phyloP scores from a whole-genome alignment of 2,888 invertebrate genomes.

The Ophioninae sp. region DNA sequence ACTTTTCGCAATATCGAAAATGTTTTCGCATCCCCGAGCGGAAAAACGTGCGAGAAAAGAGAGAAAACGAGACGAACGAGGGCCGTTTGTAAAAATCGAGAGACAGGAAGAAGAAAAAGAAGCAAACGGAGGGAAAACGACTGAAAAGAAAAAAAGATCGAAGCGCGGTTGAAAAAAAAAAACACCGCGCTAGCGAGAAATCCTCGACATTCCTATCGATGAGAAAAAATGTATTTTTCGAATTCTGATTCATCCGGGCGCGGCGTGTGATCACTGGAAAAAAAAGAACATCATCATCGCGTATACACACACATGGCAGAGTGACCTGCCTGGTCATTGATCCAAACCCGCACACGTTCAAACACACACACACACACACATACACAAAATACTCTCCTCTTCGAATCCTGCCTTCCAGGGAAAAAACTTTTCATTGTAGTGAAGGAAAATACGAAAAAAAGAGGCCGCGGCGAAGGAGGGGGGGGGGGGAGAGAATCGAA shows the following conservation, averaged over 20 bases:
- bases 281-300: slow-evolving; percentile 40
- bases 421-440: slow-evolving; percentile 69
- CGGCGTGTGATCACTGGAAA: slow-evolving; percentile 47
- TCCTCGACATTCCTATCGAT: slow-evolving; percentile 76
- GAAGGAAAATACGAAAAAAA: slow-evolving; percentile 38
- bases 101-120: slow-evolving; percentile 50
- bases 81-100: neutral
- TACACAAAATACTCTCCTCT: slow-evolving; percentile 63
- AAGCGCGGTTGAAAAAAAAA: slow-evolving; percentile 50
- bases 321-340: slow-evolving; percentile 60
- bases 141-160: slow-evolving; percentile 36
- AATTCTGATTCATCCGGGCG: slow-evolving; percentile 61
- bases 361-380: slow-evolving; percentile 4
- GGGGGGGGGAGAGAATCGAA: slow-evolving; percentile 62
- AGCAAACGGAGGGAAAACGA: slow-evolving; percentile 50
- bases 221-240: slow-evolving; percentile 63
- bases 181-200: slow-evolving; percentile 66
- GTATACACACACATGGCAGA: slow-evolving; percentile 39
- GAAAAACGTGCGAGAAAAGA: slow-evolving; percentile 22
- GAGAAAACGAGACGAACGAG: slow-evolving; percentile 19
- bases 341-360: slow-evolving; percentile 24
- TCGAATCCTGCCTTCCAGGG: slow-evolving; percentile 65
- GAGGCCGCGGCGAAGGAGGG: slow-evolving; percentile 38
- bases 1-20: slow-evolving; percentile 46
- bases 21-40: slow-evolving; percentile 15